Base-by-base conservation (phyloP, 2,113 vertebrate genomes). In the Malurus elegans region DNA sequence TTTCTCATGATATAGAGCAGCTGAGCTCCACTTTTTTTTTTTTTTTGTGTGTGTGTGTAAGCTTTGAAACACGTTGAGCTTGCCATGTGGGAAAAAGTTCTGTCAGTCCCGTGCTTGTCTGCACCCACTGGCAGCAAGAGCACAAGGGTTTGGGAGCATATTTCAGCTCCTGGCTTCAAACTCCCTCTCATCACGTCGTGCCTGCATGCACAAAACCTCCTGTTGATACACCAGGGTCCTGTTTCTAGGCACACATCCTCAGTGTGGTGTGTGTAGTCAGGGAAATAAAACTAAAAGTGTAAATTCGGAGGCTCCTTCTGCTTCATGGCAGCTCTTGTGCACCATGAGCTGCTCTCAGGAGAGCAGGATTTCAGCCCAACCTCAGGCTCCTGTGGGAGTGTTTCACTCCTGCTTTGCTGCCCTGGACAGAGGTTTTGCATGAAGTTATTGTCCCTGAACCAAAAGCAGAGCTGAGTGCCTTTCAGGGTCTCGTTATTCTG, bases 1-100 rank as follows among this genome's bases (percentile, higher is more conserved):
- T 82, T 95, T 72, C 88, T 96, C 83, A 85, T 95, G 67, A 83
- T 92, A 42, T 61, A 78, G 18, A 91, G 91, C 96, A 95, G 93
- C 94, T 94, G 91, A 95, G 61, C 42, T 69, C 34, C 54, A 45
- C n/a, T n/a, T 32, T 47, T 65, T 51, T 66, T 40, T 3, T 6
- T 79, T 78, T 32, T 88, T 48, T 56, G 24, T 32, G 32, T 18
- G 24, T 21, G 6, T 42, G 69, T 81, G 67, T 62, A 89, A 70
- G 62, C 60, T 85, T 83, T 92, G 74, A 92, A 93, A 90, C 45
- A 53, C 2, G 1, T 81, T 82, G 61, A 72, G 34, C 38, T 86
- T 81, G 48, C 73, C 86, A 57, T n/a, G 56, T 79, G 53, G 67
- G 83, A 69, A 64, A 60, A 86, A 60, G 60, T 84, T 75, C 38